Evolutionary conservation across 1,140 invertebrate species (phyloP), one percentile per base, ranked within the genome.

Genomic region (Octopus bimaculoides): DNA sequence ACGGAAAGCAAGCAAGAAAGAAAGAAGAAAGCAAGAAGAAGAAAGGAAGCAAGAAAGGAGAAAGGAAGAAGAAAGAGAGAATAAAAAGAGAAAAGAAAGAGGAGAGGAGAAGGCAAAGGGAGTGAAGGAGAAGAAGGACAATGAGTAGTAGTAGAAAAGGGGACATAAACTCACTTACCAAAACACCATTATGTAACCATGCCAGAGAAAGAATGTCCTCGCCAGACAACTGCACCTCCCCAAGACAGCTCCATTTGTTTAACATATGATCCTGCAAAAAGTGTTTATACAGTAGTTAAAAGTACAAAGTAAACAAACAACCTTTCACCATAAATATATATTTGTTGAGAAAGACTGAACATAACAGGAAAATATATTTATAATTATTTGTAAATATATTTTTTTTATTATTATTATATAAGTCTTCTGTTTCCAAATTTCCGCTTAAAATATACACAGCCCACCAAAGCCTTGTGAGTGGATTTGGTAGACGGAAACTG

Each of bases 181-280:
- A 86, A 53, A 86, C 83, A 7, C 89, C 88, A 79, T 82, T 88
- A 82, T 90, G 89, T 10, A 90, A 84, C 89, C 89, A 90, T 52
- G 86, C 83, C 12, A 86, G 81, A 73, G 87, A 81, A 26, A 90
- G 74, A 41, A 90, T 83, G 55, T 90, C 89, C 77, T 90, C 89
- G 26, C 85, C 87, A 9, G 80, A 78, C 52, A 89, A 75, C 61
- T 78, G 75, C 9, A 80, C 80, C 8, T 80, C 81, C 17, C 85
- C 84, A 9, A 85, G 73, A 73, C 81, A 82, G 17, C 81, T 83
- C 89, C 89, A 90, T 10, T 82, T 81, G 78, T 89, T 89, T 69
- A 90, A 79, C 69, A 90, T 76, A 77, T 85, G 83, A 78, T 89
- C 85, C 89, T 90, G 77, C 7, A 82, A 79, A 80, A 71, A 20